Evolutionary conservation across 2,113 vertebrate species (phyloP).

Genomic region (Mungos mungo): DNA sequence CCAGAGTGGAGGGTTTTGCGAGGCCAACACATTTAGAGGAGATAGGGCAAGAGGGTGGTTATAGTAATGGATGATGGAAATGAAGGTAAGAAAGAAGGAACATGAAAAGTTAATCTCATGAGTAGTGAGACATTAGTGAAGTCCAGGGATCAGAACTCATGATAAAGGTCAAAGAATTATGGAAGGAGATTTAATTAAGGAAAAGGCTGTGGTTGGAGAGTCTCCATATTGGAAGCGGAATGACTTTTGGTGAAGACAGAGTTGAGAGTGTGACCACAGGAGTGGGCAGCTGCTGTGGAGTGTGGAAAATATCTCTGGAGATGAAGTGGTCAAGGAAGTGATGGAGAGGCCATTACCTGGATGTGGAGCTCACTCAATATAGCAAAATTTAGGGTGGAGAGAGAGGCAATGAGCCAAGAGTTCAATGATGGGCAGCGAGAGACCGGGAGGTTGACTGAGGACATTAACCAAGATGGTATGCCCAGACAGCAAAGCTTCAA

Average conservation of each 20-base stretch:
- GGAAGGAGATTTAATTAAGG: neutral
- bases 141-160: neutral
- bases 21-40: neutral
- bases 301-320: neutral
- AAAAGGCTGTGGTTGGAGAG: neutral
- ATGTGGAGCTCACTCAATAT: neutral
- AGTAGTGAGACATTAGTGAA: neutral
- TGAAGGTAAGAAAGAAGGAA: neutral
- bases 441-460: neutral
- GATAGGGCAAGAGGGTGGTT: neutral
- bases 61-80: neutral
- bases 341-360: neutral
- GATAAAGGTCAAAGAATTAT: neutral
- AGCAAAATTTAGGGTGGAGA: neutral
- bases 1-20: neutral
- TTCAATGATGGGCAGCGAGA: neutral
- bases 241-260: neutral
- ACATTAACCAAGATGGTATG: neutral
- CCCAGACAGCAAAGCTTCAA: neutral
- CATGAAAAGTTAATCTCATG: neutral
- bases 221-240: neutral
- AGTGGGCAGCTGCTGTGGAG: neutral
- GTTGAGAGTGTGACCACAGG: neutral
- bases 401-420: neutral
- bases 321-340: neutral